Base-by-base conservation (phyloP, 2,888 invertebrate genomes). In the Drosophila falleni region DNA sequence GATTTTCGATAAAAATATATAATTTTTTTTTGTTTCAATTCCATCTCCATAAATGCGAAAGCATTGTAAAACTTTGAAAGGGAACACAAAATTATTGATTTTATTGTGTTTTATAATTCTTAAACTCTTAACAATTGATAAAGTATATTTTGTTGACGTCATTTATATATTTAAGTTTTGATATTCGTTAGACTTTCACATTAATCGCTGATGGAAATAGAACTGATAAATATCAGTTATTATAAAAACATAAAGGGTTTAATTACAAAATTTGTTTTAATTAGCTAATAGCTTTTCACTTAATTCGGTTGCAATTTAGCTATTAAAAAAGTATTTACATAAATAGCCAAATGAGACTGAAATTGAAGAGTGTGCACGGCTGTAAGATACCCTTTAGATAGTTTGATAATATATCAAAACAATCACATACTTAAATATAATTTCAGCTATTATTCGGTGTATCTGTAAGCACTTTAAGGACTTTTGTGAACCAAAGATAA, bases 261-360 rank as follows among this genome's bases (percentile, higher is more conserved):
- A 15, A n/a, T 29, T 53, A 5, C 6, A n/a, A 13, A 42, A 37
- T 15, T 23, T 1, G 39, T 4, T 23, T 39, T n/a, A 69, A 69
- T 71, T 69, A 62, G 55, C 29, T 56, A 71, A 71, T 58, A 42
- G 56, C 9, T 31, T 37, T 41, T 55, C 16, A 47, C 16, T 42
- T 37, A 31, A 58, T 42, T 62, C 33, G 42, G 49, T 47, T 53
- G 16, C 51, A 31, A 29, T 55, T 55, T 35, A 56, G 55, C 15
- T 55, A n/a, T 31, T 19, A 42, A n/a, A 33, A 31, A 11, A 0
- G 5, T 29, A 8, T 13, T 54, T 16, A 10, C 6, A 19, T 29
- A 16, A 41, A 41, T 31, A 9, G 4, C 15, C 9, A 15, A 9
- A 0, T 47, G 29, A 31, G 33, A 47, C 10, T 19, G 11, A 5